Evolutionary conservation across 2,888 invertebrate genomes (phyloP).

Genomic region (Drosophila nr. perissopoda): DNA sequence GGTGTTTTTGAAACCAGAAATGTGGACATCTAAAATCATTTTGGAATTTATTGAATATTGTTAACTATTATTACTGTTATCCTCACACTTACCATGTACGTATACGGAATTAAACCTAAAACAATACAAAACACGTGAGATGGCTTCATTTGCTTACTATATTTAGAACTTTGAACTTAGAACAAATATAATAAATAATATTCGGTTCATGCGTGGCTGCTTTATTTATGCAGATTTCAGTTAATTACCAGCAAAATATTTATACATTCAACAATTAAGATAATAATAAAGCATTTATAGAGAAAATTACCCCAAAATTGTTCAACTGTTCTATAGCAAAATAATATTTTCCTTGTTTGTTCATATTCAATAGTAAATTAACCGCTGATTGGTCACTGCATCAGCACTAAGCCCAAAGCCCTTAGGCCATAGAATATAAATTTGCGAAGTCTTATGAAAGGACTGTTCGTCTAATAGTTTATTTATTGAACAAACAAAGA

Average conservation of each 20-base stretch:
- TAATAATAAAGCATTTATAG: background rate
- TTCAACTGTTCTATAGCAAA: background rate
- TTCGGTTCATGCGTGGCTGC: too few relatives aligned
- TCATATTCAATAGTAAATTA: background rate
- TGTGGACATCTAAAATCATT: slow-evolving; percentile 19
- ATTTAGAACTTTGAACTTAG: background rate
- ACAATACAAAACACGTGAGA: background rate
- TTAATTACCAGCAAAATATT: background rate
- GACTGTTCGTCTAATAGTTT: background rate
- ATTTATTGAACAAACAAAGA: background rate
- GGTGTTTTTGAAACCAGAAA: slow-evolving; percentile 15
- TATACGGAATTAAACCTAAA: background rate
- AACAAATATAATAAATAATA: background rate
- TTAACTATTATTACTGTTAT: background rate
- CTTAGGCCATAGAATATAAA: background rate
- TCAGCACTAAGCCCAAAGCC: background rate
- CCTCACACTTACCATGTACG: slow-evolving; percentile 1
- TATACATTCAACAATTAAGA: background rate
- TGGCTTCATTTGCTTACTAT: background rate
- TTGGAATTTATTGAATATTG: background rate
- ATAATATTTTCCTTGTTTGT: background rate
- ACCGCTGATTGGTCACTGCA: background rate
- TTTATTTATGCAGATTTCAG: background rate
- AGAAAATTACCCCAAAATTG: background rate
- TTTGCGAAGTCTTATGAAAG: background rate